Percentiles rank a stretch among this genome's conserved stretches.
These are phyloP conservation scores for Rattus rattus DNA, from an alignment of 2,113 vertebrate genomes.

Conservation along the genomic window DNA sequence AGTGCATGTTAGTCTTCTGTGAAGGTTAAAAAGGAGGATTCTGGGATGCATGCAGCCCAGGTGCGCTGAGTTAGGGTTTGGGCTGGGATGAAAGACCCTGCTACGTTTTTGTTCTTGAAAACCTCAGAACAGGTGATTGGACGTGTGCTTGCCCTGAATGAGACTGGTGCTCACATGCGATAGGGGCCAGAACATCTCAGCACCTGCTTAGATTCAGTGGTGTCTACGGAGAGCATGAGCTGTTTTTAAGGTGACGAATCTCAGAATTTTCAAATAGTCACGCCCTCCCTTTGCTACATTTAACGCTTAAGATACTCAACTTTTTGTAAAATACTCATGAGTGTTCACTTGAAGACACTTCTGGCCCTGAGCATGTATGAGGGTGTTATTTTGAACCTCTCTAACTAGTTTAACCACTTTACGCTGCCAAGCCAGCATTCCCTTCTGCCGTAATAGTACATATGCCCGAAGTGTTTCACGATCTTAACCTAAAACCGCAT, in stretches of 20 bases:
- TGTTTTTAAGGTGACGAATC: background rate
- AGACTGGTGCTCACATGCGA: background rate
- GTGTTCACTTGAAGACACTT: slow-evolving; percentile 59
- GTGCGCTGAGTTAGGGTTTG: background rate
- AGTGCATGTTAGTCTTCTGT: background rate
- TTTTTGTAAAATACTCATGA: slow-evolving; percentile 59
- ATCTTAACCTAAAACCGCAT: slow-evolving; percentile 60
- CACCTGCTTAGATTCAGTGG: background rate
- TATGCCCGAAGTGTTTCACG: slow-evolving; percentile 59
- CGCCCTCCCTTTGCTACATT: background rate
- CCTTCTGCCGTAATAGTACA: slow-evolving; percentile 43
- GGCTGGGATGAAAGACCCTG: background rate
- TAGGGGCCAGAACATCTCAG: background rate
- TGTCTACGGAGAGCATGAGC: background rate
- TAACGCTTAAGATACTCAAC: background rate
- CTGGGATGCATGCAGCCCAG: background rate
- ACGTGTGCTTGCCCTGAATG: background rate
- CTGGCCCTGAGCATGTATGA: slow-evolving; percentile 55
- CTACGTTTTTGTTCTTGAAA: background rate
- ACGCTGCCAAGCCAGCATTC: slow-evolving; percentile 70
- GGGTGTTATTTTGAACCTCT: slow-evolving; percentile 68
- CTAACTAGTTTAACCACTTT: slow-evolving; percentile 77
- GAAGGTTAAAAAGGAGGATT: background rate
- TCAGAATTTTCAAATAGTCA: background rate
- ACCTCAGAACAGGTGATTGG: background rate